Evolutionary conservation across 2,797 vertebrate genomes (phyloP).

Genomic region (Propithecus perrieri): DNA sequence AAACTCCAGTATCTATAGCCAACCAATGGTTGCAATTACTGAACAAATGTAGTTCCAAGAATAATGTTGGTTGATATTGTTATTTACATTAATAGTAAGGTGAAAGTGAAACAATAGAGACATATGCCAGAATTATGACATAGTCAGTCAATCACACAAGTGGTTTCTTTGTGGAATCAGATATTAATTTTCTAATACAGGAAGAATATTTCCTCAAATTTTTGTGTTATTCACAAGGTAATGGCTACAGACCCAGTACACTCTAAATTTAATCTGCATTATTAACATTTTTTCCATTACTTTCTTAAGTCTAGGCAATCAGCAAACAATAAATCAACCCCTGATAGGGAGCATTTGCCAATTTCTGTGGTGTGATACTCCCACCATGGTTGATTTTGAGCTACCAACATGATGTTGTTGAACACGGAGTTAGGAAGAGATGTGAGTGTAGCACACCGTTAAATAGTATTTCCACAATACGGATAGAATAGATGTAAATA

Average conservation of each 20-base stretch:
- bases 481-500: not conserved
- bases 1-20: not conserved
- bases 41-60: not conserved
- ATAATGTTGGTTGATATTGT: conserved; percentile 32
- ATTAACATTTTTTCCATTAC: not conserved
- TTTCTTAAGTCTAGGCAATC: not conserved
- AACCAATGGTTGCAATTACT: not conserved
- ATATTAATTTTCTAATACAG: not conserved
- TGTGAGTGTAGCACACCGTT: not conserved
- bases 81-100: conserved; percentile 6
- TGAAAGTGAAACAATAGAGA: conserved; percentile 1
- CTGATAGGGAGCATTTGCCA: not conserved
- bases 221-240: conserved; percentile 22
- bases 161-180: not conserved
- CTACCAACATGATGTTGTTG: not conserved
- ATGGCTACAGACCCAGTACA: not conserved
- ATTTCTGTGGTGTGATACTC: not conserved
- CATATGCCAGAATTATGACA: not conserved
- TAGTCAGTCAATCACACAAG: not conserved
- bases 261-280: conserved; percentile 23
- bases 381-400: not conserved
- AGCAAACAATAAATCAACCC: not conserved
- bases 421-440: not conserved
- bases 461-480: not conserved
- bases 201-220: not conserved